Evolutionary conservation across 2,113 vertebrate species (phyloP).

Genomic region (Sterrhoptilus dennistouni): DNA sequence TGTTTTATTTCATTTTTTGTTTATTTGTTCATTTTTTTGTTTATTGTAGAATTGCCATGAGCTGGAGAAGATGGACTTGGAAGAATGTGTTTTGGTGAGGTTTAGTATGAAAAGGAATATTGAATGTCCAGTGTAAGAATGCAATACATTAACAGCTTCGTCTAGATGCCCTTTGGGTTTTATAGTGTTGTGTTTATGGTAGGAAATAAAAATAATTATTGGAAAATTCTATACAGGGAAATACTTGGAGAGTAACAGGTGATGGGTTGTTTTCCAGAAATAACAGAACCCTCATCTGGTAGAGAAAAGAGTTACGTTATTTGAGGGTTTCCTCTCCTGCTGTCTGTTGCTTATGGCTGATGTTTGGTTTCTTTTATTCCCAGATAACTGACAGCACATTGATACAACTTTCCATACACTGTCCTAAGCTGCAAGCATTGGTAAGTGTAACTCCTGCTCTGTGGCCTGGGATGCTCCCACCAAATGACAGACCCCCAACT

Average conservation of each 20-base stretch:
- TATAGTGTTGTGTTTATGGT: background rate
- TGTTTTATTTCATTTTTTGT: background rate
- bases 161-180: background rate
- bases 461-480: background rate
- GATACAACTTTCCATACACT: slow-evolving; percentile 90
- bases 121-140: background rate
- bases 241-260: background rate
- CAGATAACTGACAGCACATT: slow-evolving; percentile 91
- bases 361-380: slow-evolving; percentile 12
- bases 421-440: slow-evolving; percentile 87
- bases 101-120: background rate
- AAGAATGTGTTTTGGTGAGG: slow-evolving; percentile 93
- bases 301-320: background rate
- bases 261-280: background rate
- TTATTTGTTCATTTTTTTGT: background rate
- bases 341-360: background rate
- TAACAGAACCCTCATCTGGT: background rate
- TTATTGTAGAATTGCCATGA: slow-evolving; percentile 87
- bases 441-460: slow-evolving; percentile 70
- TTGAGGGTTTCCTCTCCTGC: background rate
- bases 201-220: background rate
- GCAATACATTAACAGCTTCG: background rate
- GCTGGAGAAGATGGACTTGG: slow-evolving; percentile 95
- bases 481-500: accelerated
- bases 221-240: background rate